Evolutionary conservation across 2,113 vertebrate species (phyloP), one percentile per base, ranked within the genome.

Genomic region (Seriola dumerili): DNA sequence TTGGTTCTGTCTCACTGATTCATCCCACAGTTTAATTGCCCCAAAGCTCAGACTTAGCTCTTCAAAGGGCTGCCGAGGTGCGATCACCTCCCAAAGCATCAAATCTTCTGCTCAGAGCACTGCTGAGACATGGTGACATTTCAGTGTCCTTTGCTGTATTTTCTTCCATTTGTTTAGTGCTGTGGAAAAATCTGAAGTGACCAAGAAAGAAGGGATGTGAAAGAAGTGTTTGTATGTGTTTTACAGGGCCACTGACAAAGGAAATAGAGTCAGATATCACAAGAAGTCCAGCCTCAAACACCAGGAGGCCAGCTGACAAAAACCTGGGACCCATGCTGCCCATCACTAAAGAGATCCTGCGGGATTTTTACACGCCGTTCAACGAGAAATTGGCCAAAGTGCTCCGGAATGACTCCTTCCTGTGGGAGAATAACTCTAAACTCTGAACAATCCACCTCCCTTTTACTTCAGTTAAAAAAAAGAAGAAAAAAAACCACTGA

Each of bases 251-350:
- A 4, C 81, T 98, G 34, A 97, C 95, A 48, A 96, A 96, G 90
- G 96, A 97, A 74, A 96, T 96, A 61, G 97, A 99, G 92, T 96
- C 97, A 77, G 91, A 97, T 88, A 97, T 99, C 89, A 98, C 97
- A 3, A 96, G 95, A 83, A 99, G 96, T 77, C 98, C 98, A 0
- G 97, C 98, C 0, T 99, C 97, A 6, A 99, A 99, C 70, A 96
- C 96, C 14, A 95, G 98, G 76, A 95, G 97, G 34, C 97, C 96
- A 0, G 97, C 97, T 8, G 97, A 99, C 93, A 97, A 96, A 69
- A 98, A 88, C 91, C 94, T 99, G 83, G 98, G 98, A 46, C 98
- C 98, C 7, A 99, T 99, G 98, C 95, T 98, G 75, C 94, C 95
- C 0, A 88, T 96, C 61, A 99, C 98, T 0, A 97, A 95, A 93